These are phyloP conservation scores for Pyrochroa serraticornis DNA, from an alignment of 2,888 invertebrate species.

Conservation along the genomic window DNA sequence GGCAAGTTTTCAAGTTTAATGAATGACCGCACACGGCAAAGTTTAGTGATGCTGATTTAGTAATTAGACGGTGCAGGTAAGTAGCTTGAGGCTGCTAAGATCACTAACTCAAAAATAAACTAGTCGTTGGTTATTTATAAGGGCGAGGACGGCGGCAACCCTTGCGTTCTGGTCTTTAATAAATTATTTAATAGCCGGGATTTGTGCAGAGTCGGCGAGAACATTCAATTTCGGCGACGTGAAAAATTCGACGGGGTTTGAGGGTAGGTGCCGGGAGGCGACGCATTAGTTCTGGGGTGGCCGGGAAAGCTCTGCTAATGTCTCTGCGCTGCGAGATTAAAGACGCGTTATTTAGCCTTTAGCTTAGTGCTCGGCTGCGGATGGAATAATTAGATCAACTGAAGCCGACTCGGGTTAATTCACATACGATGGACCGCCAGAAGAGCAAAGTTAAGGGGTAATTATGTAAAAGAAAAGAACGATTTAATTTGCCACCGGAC, in stretches of 20 bases:
- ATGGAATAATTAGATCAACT: conserved; percentile 58
- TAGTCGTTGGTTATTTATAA: conserved; percentile 22
- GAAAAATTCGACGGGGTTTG: conserved; percentile 5
- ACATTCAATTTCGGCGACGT: not conserved
- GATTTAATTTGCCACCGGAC: conserved; percentile 50
- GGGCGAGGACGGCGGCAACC: not conserved
- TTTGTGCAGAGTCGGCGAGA: not conserved
- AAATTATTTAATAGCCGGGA: conserved; percentile 6
- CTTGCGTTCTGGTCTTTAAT: not conserved
- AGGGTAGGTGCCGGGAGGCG: not conserved
- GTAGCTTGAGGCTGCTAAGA: conserved; percentile 35
- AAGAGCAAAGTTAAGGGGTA: conserved; percentile 54
- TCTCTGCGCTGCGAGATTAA: conserved; percentile 52
- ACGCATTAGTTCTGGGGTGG: conserved; percentile 6
- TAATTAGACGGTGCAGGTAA: conserved; percentile 56
- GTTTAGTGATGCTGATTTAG: conserved; percentile 57
- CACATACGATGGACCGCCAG: conserved; percentile 48
- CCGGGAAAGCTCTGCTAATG: conserved; percentile 36
- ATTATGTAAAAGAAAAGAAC: conserved; percentile 56
- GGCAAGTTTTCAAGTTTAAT: conserved; percentile 56
- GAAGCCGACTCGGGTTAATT: conserved; percentile 53
- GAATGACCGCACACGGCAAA: conserved; percentile 58
- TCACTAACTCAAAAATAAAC: conserved; percentile 31
- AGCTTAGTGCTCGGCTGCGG: conserved; percentile 53
- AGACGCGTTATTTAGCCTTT: conserved; percentile 57